Base-by-base conservation (phyloP, 2,797 vertebrate species). In the Hyperoplus immaculatus region DNA sequence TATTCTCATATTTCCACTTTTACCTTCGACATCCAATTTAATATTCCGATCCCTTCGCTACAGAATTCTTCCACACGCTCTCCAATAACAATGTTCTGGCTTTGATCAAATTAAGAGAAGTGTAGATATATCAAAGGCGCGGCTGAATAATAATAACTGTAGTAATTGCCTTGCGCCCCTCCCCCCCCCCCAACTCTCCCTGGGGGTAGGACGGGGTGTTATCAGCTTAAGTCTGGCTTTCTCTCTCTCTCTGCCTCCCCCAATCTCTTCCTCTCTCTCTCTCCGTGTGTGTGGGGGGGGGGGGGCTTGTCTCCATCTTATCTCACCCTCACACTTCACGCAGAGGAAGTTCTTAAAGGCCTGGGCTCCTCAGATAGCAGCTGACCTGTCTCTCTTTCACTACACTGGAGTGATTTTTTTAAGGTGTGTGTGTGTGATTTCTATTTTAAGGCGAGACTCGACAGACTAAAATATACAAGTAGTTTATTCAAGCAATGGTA, bases 251-350 rank as follows among this genome's bases (percentile, higher is more conserved):
- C 72, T 66, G 3, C 29, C 29, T 3, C 3, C 29, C 29, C 29
- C 29, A 3, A 29, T 87, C 69, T 21, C 74, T 58, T 71, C 77
- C 42, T 76, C 82, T 66, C 66, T 69, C 73, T 82, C 86, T 86
- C 72, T 66, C 16, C 21, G 21, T 29, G 29, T 29, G 29, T 29
- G 29, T 29, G 21, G 21, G 21, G 21, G 29, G 29, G 29, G 29
- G 29, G 29, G 84, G 78, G 84, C 82, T 88, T 56, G 79, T 83
- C 87, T 85, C 81, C 12, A 59, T 77, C 87, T 91, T 91, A 91
- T 93, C 89, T 88, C 62, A 4, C n/a, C 75, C 86, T 73, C 83
- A 51, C 89, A 75, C 85, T 88, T 91, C 80, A 90, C 50, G 43
- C 6, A 65, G 72, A 75, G 86, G 88, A 91, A 87, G 82, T 87